These are phyloP conservation scores for Branchellion lobata DNA, from an alignment of 2,888 invertebrate genomes.

Conservation along the genomic window DNA sequence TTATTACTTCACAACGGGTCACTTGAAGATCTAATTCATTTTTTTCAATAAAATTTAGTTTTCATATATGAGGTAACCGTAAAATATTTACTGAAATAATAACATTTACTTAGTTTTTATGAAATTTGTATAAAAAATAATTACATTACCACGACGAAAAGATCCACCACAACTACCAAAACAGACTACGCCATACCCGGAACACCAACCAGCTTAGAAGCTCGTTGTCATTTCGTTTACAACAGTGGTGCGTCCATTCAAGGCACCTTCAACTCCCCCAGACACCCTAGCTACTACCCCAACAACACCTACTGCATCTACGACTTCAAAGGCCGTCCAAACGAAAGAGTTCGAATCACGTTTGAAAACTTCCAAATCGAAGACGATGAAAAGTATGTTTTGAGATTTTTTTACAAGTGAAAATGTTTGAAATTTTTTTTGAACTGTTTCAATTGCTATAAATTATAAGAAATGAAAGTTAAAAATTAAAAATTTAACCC, in stretches of 20 bases:
- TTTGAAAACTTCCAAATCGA: conserved; percentile 56
- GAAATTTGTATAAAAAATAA: background rate
- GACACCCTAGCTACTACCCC: conserved; percentile 65
- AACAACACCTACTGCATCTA: conserved; percentile 63
- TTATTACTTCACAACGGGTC: conserved; percentile 81
- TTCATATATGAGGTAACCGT: too few relatives aligned
- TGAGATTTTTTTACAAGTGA: background rate
- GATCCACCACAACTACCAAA: too few relatives aligned
- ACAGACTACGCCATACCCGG: conserved; percentile 88
- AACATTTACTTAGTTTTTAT: background rate
- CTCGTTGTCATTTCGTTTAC: conserved; percentile 81
- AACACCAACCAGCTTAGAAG: conserved; percentile 80
- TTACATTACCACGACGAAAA: too few relatives aligned
- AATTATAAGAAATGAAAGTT: background rate
- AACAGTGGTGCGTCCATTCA: conserved; percentile 57
- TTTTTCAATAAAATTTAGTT: too few relatives aligned
- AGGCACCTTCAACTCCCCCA: conserved; percentile 82
- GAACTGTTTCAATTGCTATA: too few relatives aligned
- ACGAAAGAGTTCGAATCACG: conserved; percentile 56
- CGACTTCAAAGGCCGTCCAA: conserved; percentile 59
- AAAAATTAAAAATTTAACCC: background rate
- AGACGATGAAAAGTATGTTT: conserved; percentile 40
- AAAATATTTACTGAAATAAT: too few relatives aligned
- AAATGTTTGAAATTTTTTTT: background rate
- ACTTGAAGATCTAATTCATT: conserved; percentile 20